A percentile compares a stretch with the other conserved stretches of the same genome.
These are phyloP conservation scores for Eulemur rubriventer DNA, from an alignment of 2,797 vertebrate species.

Conservation along the genomic window DNA sequence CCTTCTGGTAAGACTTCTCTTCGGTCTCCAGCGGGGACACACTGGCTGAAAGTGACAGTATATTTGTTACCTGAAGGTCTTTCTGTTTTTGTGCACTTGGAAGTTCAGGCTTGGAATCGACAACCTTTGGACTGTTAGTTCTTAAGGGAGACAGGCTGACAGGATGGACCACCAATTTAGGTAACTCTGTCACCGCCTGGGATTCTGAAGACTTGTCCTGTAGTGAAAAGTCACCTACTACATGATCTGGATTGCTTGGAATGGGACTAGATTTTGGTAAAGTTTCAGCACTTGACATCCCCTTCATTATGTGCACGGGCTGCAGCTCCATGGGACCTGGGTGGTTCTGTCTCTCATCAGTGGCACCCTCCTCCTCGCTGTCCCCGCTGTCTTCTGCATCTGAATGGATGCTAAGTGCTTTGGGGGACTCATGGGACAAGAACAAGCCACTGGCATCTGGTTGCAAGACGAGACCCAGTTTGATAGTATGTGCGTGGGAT, in stretches of 20 bases:
- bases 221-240: slow-evolving; percentile 83
- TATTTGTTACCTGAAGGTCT: slow-evolving; percentile 88
- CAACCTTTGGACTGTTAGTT: slow-evolving; percentile 92
- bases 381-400: slow-evolving; percentile 96
- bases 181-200: slow-evolving; percentile 90
- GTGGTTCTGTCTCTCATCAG: slow-evolving; percentile 88
- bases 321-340: slow-evolving; percentile 87
- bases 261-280: slow-evolving; percentile 84
- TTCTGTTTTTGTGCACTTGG: slow-evolving; percentile 89
- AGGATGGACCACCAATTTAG: slow-evolving; percentile 97
- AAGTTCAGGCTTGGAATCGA: slow-evolving; percentile 89
- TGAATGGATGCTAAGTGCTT: slow-evolving; percentile 93
- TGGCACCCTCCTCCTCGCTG: slow-evolving; percentile 94
- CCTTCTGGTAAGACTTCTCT: slow-evolving; percentile 86
- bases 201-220: slow-evolving; percentile 87
- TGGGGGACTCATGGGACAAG: slow-evolving; percentile 95
- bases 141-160: slow-evolving; percentile 93
- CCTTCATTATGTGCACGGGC: slow-evolving; percentile 87
- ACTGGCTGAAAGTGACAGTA: slow-evolving; percentile 85
- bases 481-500: slow-evolving; percentile 97
- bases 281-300: slow-evolving; percentile 85
- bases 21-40: slow-evolving; percentile 89
- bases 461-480: slow-evolving; percentile 94
- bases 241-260: slow-evolving; percentile 85
- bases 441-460: slow-evolving; percentile 92